Percentiles rank a stretch among this genome's conserved stretches.
Evolutionary conservation across 2,113 vertebrate genomes (phyloP).

Genomic region (Microtus richardsoni): DNA sequence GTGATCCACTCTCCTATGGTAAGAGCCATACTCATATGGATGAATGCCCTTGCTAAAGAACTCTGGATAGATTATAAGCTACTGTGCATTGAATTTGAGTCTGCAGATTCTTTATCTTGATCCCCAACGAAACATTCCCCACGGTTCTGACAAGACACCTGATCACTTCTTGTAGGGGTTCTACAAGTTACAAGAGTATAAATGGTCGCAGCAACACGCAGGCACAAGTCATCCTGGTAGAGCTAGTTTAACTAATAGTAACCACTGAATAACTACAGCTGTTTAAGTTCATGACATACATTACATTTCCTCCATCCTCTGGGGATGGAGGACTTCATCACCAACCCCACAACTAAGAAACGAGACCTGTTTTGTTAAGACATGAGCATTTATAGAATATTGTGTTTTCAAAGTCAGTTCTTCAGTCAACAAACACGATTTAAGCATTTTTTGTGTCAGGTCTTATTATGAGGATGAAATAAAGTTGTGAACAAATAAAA

Average conservation of each 20-base stretch:
- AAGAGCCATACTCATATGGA: neutral
- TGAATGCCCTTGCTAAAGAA: neutral
- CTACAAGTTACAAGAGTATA: neutral
- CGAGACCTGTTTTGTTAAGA: slow-evolving; percentile 10
- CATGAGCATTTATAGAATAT: slow-evolving; percentile 2
- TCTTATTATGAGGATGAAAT: neutral
- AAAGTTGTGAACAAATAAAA: neutral
- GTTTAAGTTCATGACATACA: neutral
- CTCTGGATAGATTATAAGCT: neutral
- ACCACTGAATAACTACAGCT: neutral
- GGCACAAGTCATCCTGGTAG: neutral
- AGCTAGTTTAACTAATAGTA: neutral
- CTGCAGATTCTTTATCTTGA: neutral
- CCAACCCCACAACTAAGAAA: neutral
- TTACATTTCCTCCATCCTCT: neutral
- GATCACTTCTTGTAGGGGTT: neutral
- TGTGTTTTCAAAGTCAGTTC: slow-evolving; percentile 9
- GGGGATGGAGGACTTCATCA: neutral
- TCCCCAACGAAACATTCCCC: neutral
- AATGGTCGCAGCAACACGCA: neutral
- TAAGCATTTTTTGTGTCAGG: neutral
- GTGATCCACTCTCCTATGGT: neutral
- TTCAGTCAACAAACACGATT: neutral
- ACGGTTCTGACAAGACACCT: neutral
- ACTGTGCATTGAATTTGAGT: neutral